Conservation (phyloP, 1,140 invertebrate species). For the Aphelinus certus region DNA sequence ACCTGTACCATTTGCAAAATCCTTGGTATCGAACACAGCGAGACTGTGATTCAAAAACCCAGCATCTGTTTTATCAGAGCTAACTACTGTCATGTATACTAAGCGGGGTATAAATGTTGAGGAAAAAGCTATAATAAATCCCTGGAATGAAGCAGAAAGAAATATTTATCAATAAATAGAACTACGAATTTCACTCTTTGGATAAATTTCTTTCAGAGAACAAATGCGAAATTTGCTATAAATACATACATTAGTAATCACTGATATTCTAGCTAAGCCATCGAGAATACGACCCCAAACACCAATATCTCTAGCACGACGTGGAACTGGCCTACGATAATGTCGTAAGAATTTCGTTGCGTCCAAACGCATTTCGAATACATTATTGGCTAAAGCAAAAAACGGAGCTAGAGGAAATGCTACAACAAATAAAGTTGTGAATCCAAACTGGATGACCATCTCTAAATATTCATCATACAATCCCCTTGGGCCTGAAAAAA, state of each 20-base stretch:
- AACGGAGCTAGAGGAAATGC: conserved; percentile 90
- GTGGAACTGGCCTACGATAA: conserved; percentile 85
- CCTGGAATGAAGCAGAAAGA: conserved; percentile 72
- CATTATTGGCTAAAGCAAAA: conserved; percentile 88
- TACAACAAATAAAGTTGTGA: conserved; percentile 90
- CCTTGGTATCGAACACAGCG: conserved; percentile 80
- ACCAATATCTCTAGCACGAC: conserved; percentile 86
- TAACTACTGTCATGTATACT: conserved; percentile 80
- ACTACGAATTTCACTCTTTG: background rate
- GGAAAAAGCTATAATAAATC: conserved; percentile 98
- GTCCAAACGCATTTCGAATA: conserved; percentile 89
- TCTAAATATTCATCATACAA: conserved; percentile 97
- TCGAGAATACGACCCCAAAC: conserved; percentile 94
- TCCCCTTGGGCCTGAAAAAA: conserved; percentile 78
- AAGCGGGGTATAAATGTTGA: conserved; percentile 95
- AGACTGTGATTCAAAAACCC: conserved; percentile 88
- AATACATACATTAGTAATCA: conserved; percentile 89
- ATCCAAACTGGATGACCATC: conserved; percentile 95
- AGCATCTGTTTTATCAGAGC: conserved; percentile 68
- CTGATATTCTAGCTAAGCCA: conserved; percentile 87
- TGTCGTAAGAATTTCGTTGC: conserved; percentile 87
- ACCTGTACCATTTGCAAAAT: conserved; percentile 69
- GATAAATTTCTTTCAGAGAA: background rate
- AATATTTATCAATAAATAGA: background rate
- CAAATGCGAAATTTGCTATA: background rate